phyloP scores from a whole-genome alignment of 2,797 vertebrate genomes.

The Acipenser ruthenus region DNA sequence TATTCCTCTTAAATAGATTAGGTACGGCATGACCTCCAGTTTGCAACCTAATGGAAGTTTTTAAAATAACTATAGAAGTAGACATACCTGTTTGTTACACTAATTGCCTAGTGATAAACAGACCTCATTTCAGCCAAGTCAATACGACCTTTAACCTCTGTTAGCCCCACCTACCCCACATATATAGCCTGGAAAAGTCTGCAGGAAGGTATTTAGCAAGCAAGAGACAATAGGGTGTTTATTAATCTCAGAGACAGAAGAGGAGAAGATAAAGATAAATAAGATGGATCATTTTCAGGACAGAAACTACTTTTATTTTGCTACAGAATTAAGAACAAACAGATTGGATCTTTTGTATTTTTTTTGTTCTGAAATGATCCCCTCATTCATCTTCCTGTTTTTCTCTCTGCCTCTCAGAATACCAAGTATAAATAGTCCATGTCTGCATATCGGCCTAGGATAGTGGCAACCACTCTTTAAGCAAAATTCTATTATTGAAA shows the following conservation, averaged over 20 bases:
- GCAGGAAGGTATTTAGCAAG: slow-evolving; percentile 3
- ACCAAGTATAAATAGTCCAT: slow-evolving; percentile 2
- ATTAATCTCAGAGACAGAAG: slow-evolving; percentile 16
- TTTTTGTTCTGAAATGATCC: slow-evolving; percentile 14
- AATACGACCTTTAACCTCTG: no score
- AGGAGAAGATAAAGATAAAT: neutral
- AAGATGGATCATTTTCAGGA: slow-evolving; percentile 11
- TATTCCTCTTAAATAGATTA: no score
- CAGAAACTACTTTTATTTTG: slow-evolving; percentile 3
- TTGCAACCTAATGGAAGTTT: no score
- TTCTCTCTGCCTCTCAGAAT: neutral
- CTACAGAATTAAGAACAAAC: slow-evolving; percentile 17
- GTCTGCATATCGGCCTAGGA: neutral
- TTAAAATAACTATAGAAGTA: no score
- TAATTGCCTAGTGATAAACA: no score
- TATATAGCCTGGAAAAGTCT: no score
- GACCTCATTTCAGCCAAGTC: no score
- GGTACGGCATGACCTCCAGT: no score
- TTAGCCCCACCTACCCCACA: no score
- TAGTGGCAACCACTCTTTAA: neutral
- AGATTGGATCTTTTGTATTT: slow-evolving; percentile 16
- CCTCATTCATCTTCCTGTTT: slow-evolving; percentile 14
- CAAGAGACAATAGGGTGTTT: slow-evolving; percentile 14
- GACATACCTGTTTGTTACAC: no score
- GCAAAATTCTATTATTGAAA: slow-evolving; percentile 31